phyloP scores from a whole-genome alignment of 1,140 invertebrate species.

The Trichomalopsis sarcophagae region DNA sequence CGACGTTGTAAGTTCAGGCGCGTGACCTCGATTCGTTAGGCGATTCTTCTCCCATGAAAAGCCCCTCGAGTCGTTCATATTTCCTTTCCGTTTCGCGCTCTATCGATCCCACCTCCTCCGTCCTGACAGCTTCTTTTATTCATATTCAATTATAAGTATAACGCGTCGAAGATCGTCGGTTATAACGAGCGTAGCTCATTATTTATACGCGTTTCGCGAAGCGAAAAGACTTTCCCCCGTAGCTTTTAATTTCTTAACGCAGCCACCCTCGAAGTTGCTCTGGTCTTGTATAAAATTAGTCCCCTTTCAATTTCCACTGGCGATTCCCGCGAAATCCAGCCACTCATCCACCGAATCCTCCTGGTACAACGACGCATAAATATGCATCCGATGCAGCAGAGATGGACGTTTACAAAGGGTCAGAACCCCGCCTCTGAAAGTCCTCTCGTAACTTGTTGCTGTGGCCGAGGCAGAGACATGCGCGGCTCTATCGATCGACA shows the following conservation, averaged over 20 bases:
- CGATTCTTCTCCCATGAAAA: background rate
- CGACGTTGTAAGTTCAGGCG: background rate
- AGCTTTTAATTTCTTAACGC: background rate
- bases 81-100: background rate
- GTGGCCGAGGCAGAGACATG: constrained; percentile 58
- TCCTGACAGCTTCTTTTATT: background rate
- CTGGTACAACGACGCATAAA: too few relatives aligned
- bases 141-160: background rate
- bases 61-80: background rate
- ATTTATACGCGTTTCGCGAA: too few relatives aligned
- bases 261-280: too few relatives aligned
- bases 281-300: background rate
- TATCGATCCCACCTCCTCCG: background rate
- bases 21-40: background rate
- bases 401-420: background rate
- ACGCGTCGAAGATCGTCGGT: background rate
- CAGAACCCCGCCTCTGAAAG: constrained; percentile 32
- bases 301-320: background rate
- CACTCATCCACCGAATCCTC: too few relatives aligned
- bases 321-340: too few relatives aligned
- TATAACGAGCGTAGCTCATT: too few relatives aligned
- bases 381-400: background rate
- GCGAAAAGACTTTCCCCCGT: too few relatives aligned
- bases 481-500: constrained; percentile 66
- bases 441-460: constrained; percentile 63